Evolutionary conservation across 2,888 invertebrate species (phyloP).

Genomic region (Protodeltote pygarga): DNA sequence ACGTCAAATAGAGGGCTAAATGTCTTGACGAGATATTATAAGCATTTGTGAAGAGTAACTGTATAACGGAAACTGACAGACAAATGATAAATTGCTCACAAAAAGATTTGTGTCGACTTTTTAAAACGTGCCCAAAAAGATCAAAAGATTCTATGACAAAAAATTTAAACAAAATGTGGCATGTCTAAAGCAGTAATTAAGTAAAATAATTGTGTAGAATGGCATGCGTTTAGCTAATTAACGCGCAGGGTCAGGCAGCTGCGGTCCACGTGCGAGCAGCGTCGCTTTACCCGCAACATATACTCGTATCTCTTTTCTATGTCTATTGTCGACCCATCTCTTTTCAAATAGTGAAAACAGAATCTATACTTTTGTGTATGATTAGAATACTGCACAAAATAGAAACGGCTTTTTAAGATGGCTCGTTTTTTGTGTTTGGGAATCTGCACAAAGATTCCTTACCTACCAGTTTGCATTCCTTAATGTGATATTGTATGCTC

Average conservation of each 20-base stretch:
- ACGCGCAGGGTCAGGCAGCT: constrained; percentile 69
- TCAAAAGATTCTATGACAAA: constrained; percentile 17
- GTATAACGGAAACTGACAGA: constrained; percentile 4
- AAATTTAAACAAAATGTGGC: constrained; percentile 27
- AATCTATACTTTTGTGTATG: constrained; percentile 22
- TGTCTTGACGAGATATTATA: constrained; percentile 39
- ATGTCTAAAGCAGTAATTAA: constrained; percentile 23
- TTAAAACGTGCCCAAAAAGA: constrained; percentile 9
- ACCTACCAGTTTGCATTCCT: no score
- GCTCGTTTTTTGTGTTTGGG: not conserved
- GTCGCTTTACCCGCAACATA: constrained; percentile 11
- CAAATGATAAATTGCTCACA: constrained; percentile 9
- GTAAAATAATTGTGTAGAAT: constrained; percentile 73
- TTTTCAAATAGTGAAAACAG: constrained; percentile 25
- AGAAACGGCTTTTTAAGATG: constrained; percentile 2
- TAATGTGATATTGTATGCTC: no score
- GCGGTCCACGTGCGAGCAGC: constrained; percentile 70
- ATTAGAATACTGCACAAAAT: constrained; percentile 20
- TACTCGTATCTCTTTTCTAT: constrained; percentile 16
- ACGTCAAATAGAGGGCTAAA: constrained; percentile 66
- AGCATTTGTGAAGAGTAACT: constrained; percentile 20
- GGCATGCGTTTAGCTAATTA: constrained; percentile 79
- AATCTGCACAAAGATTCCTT: no score
- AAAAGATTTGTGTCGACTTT: constrained; percentile 8
- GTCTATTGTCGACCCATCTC: constrained; percentile 19